Evolutionary conservation across 1,140 invertebrate species (phyloP).

Genomic region (Neodiprion fabricii): DNA sequence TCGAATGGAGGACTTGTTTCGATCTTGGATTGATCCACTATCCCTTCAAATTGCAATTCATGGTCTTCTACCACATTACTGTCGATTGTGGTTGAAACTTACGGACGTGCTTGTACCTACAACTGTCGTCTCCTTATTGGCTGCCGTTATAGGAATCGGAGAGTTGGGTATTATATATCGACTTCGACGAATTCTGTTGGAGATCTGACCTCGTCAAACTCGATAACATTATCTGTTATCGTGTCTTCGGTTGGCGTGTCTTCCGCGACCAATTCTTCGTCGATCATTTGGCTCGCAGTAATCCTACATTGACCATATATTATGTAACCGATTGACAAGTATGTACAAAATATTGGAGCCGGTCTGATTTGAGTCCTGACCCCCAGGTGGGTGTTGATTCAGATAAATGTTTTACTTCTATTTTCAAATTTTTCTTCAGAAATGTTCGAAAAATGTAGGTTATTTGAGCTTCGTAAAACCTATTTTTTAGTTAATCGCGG

Average conservation of each 20-base stretch:
- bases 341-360: not conserved
- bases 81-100: not conserved
- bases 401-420: too few relatives aligned
- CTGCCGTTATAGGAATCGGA: not conserved
- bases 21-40: not conserved
- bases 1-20: not conserved
- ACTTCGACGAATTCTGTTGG: not conserved
- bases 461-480: too few relatives aligned
- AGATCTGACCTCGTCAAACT: not conserved
- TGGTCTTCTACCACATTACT: not conserved
- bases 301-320: not conserved
- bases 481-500: too few relatives aligned
- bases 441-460: too few relatives aligned
- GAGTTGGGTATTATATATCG: not conserved
- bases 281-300: not conserved
- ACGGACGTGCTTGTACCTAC: not conserved
- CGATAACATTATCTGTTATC: constrained; percentile 4
- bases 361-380: not conserved
- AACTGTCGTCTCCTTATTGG: not conserved
- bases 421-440: too few relatives aligned
- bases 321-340: not conserved
- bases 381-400: too few relatives aligned
- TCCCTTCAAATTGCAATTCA: not conserved
- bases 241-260: not conserved
- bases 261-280: not conserved